These are phyloP conservation scores for Anastatus disparis DNA, from an alignment of 1,140 invertebrate species.

Conservation along the genomic window DNA sequence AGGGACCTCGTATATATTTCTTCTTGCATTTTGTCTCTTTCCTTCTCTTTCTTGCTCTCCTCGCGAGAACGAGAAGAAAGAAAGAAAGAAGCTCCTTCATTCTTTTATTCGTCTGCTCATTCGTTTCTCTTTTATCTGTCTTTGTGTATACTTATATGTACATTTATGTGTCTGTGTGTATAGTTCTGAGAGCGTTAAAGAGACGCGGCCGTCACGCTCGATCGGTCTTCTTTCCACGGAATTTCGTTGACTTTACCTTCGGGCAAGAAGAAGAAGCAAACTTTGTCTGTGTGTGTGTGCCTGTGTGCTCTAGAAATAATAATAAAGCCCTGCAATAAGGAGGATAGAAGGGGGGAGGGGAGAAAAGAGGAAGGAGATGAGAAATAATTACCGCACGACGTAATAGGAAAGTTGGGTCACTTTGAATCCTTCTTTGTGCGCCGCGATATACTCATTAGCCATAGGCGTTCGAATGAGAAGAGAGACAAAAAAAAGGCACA, in stretches of 20 bases:
- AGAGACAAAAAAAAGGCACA: conserved; percentile 4
- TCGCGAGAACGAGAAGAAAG: background rate
- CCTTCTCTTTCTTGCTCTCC: too few species aligned
- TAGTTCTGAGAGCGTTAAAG: background rate
- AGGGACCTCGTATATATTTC: conserved; percentile 50
- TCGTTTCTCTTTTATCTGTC: conserved; percentile 41
- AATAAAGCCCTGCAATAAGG: conserved; percentile 15
- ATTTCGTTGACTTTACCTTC: conserved; percentile 49
- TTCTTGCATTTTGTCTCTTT: too few species aligned
- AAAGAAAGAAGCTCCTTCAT: conserved; percentile 18
- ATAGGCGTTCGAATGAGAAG: conserved; percentile 19
- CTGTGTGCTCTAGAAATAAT: conserved; percentile 26
- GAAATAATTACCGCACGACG: conserved; percentile 32
- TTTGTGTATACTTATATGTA: too few species aligned
- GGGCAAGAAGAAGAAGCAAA: conserved; percentile 46
- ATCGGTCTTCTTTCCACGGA: conserved; percentile 48
- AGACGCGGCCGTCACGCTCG: conserved; percentile 37
- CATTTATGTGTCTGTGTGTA: too few species aligned
- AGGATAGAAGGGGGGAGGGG: background rate
- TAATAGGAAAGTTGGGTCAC: conserved; percentile 36
- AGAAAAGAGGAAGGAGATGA: background rate
- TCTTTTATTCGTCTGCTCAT: conserved; percentile 38
- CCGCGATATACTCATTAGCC: conserved; percentile 38
- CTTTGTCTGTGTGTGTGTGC: conserved; percentile 33
- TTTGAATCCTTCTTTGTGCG: conserved; percentile 34